Conservation (phyloP, 2,113 vertebrate genomes). For the Gymnarchus niloticus region DNA sequence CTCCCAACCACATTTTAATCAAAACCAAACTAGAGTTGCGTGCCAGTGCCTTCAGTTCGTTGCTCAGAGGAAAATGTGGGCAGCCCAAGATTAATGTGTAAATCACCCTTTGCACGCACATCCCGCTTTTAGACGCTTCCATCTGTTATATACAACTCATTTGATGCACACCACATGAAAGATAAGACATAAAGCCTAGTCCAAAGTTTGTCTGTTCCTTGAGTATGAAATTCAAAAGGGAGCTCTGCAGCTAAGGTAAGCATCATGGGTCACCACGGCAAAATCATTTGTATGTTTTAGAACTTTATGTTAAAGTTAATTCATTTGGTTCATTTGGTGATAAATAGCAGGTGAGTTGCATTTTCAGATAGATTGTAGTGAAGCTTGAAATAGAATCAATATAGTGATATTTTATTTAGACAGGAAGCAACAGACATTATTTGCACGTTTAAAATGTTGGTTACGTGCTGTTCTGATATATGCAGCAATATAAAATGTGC, state of each 20-base stretch:
- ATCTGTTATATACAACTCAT: background rate
- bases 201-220: background rate
- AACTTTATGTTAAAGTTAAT: background rate
- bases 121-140: background rate
- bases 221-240: background rate
- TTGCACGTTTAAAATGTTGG: background rate
- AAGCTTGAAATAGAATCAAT: background rate
- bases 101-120: conserved; percentile 12
- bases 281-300: too few relatives aligned
- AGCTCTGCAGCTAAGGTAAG: background rate
- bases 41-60: conserved; percentile 25
- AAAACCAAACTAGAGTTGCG: conserved; percentile 27
- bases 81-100: background rate
- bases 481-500: background rate
- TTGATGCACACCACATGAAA: background rate
- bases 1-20: conserved; percentile 5
- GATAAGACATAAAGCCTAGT: background rate
- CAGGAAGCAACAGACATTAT: background rate
- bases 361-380: background rate
- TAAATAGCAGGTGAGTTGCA: background rate
- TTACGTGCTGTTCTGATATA: background rate
- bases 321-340: background rate
- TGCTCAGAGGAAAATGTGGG: conserved; percentile 17
- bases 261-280: background rate
- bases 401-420: background rate